phyloP scores from a whole-genome alignment of 1,140 invertebrate genomes.

The Heliconius hermathena region DNA sequence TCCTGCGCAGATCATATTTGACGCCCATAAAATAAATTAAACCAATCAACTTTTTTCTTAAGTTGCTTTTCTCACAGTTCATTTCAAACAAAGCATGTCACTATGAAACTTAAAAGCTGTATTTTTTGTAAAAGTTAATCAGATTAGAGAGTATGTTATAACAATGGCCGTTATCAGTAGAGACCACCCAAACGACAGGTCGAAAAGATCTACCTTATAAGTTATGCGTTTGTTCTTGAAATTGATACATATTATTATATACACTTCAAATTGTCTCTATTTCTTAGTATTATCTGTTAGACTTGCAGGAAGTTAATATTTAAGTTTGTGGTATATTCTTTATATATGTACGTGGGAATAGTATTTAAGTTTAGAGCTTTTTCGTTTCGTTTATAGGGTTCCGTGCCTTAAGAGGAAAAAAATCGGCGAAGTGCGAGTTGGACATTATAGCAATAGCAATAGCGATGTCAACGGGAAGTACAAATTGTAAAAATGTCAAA shows the following conservation, averaged over 20 bases:
- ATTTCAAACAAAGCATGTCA: slow-evolving; percentile 40
- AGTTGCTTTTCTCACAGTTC: not conserved
- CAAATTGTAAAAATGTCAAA: too few relatives aligned
- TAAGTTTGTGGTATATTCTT: too few relatives aligned
- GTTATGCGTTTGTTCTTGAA: slow-evolving; percentile 14
- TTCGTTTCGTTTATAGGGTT: too few relatives aligned
- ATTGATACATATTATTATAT: not conserved
- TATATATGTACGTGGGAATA: too few relatives aligned
- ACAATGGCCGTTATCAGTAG: slow-evolving; percentile 47
- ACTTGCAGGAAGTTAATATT: too few relatives aligned
- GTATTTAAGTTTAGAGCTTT: too few relatives aligned
- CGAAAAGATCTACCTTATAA: not conserved
- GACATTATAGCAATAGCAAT: too few relatives aligned
- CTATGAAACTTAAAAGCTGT: slow-evolving; percentile 29
- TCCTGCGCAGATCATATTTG: not conserved
- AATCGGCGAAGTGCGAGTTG: too few relatives aligned
- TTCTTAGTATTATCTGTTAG: too few relatives aligned
- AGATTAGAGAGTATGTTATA: slow-evolving; percentile 54
- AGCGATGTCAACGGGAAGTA: too few relatives aligned
- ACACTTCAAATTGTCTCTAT: too few relatives aligned
- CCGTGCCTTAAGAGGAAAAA: too few relatives aligned
- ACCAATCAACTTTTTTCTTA: not conserved
- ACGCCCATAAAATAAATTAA: not conserved
- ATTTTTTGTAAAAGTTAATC: slow-evolving; percentile 51
- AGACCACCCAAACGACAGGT: slow-evolving; percentile 49